phyloP scores from a whole-genome alignment of 2,113 vertebrate genomes.

The Eonycteris spelaea region DNA sequence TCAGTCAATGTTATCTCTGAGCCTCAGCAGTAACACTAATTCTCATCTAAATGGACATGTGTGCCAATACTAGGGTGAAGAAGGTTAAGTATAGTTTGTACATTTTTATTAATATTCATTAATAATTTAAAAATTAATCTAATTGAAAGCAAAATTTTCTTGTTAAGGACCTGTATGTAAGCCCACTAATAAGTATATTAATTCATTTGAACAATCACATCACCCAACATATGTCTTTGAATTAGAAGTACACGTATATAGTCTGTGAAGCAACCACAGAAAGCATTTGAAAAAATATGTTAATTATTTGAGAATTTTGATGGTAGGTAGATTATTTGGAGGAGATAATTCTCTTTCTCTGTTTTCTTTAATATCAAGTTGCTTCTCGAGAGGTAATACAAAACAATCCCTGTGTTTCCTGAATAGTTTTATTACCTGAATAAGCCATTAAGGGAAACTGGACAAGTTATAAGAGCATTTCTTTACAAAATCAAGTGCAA shows the following conservation, averaged over 20 bases:
- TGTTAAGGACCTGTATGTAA: neutral
- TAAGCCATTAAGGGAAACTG: conserved; percentile 31
- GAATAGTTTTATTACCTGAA: neutral
- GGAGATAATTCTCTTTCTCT: neutral
- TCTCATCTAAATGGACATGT: neutral
- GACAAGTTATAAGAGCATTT: neutral
- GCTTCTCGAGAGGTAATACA: neutral
- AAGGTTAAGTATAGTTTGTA: neutral
- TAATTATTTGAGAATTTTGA: neutral
- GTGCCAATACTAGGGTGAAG: neutral
- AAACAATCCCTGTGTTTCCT: neutral
- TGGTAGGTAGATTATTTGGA: neutral
- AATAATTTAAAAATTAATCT: neutral
- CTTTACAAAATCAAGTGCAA: neutral
- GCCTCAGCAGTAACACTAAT: neutral
- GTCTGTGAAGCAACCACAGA: neutral
- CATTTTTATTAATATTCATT: neutral
- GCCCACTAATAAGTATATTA: neutral
- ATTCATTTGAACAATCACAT: neutral
- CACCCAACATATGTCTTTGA: neutral
- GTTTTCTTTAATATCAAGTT: neutral
- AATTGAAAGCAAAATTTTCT: neutral
- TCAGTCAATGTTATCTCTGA: neutral
- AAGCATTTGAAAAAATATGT: neutral
- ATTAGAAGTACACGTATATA: neutral